These are phyloP conservation scores for Ditylenchus dipsaci DNA, from an alignment of 1,140 invertebrate species.

Conservation along the genomic window DNA sequence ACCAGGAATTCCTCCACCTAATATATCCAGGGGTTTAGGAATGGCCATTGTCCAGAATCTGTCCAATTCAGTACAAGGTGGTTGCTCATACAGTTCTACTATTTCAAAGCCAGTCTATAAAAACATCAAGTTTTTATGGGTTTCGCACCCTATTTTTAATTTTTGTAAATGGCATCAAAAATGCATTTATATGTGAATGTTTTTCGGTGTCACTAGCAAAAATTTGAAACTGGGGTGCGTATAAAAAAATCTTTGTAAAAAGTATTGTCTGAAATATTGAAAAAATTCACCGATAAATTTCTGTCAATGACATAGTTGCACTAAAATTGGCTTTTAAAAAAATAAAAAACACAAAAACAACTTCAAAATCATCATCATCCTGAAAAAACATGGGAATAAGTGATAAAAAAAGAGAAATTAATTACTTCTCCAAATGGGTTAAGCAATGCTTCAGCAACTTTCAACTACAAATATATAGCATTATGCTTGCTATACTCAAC, in stretches of 20 bases:
- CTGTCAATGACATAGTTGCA: conserved; percentile 21
- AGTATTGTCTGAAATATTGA: not conserved
- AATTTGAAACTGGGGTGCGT: too few relatives aligned
- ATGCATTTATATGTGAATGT: too few relatives aligned
- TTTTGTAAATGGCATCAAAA: too few relatives aligned
- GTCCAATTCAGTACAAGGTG: not conserved
- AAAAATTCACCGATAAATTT: conserved; percentile 10
- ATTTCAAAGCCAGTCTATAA: conserved; percentile 3
- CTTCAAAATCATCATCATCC: conserved; percentile 48
- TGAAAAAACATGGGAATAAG: not conserved
- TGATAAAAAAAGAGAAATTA: conserved; percentile 15
- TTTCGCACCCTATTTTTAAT: too few relatives aligned
- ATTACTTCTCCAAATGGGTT: conserved; percentile 46
- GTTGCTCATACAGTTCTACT: not conserved
- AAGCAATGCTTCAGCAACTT: conserved; percentile 31
- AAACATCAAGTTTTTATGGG: too few relatives aligned
- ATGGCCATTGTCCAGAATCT: not conserved
- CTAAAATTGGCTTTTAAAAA: not conserved
- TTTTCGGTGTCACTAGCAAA: too few relatives aligned
- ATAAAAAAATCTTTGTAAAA: not conserved
- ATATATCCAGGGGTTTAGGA: not conserved
- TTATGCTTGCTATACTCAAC: too few relatives aligned
- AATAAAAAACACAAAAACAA: not conserved
- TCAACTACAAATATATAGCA: too few relatives aligned
- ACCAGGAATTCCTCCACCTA: too few relatives aligned